Conservation (phyloP, 2,113 vertebrate species). For the Pongo pygmaeus region DNA sequence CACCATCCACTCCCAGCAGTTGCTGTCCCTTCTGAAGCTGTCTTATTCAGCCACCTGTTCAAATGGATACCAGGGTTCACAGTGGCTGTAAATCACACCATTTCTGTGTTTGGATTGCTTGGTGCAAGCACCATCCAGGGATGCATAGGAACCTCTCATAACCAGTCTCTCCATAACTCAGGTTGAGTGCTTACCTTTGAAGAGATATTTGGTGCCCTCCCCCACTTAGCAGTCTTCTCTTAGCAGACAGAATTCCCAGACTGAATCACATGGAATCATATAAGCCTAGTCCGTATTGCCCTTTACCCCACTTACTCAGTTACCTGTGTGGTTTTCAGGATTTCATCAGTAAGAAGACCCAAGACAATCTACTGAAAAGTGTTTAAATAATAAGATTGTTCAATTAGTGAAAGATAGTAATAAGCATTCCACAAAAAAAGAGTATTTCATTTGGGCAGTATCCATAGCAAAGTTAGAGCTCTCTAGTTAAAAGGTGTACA, state of each 20-base stretch:
- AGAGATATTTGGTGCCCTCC: not conserved
- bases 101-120: not conserved
- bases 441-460: not conserved
- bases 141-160: no score
- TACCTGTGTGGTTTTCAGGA: not conserved
- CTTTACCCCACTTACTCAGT: not conserved
- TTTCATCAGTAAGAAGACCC: not conserved
- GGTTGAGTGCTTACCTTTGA: not conserved
- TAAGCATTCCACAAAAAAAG: not conserved
- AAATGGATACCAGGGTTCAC: not conserved
- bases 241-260: not conserved
- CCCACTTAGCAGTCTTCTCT: not conserved
- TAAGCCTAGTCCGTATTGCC: not conserved
- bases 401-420: not conserved
- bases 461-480: not conserved
- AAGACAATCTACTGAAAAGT: not conserved
- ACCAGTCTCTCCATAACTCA: not conserved
- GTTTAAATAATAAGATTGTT: conserved; percentile 2
- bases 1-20: not conserved
- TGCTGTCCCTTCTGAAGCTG: not conserved
- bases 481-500: conserved; percentile 7
- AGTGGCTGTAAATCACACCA: not conserved
- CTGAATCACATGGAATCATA: not conserved
- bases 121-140: not conserved
- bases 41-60: not conserved